Evolutionary conservation across 2,797 vertebrate species (phyloP), one percentile per base, ranked within the genome.

Genomic region (Rallus crepitans): DNA sequence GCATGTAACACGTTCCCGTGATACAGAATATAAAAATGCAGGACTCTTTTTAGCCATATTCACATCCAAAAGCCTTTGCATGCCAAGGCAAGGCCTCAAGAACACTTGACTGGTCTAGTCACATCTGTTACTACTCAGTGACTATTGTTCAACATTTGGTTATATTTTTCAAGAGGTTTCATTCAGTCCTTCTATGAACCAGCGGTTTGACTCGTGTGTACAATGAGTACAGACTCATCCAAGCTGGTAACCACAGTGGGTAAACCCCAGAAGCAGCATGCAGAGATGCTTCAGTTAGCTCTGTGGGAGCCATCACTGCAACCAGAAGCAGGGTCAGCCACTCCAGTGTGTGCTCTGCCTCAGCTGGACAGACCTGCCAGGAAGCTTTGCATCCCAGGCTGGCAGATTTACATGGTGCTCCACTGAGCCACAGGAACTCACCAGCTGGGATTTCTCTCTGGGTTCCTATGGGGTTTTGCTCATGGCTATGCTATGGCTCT

Each of bases 111-210:
- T 40, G 73, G 30, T 60, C 59, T 52, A 33, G 45, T 78, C 85
- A 86, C 95, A 94, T 95, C 92, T 96, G 95, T 61, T 88, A 76
- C 42, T 56, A 72, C 52, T 96, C 79, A 79, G 73, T 40, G 42
- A 76, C 69, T 81, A 94, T 94, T 95, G 91, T 94, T 93, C 52
- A 76, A 78, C 19, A 33, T 81, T 47, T 56, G 72, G 47, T 69
- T 82, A 19, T 37, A 18, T 56, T 90, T 93, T 89, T 93, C 80
- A 65, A 61, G 65, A 69, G 50, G 78, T 90, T 91, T 87, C 30
- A 52, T 85, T 83, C 82, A 94, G 19, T 83, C 50, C 52, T 89
- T 39, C 78, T 28, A 14, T 3, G 15, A 89, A 45, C 12, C 72
- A 87, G 85, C 0, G 0, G 52, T 79, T 72, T 83, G 70, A 55